Percentiles rank a stretch among this genome's conserved stretches.
Conservation (phyloP, 2,888 invertebrate genomes). For the Slavum lentiscoides region DNA sequence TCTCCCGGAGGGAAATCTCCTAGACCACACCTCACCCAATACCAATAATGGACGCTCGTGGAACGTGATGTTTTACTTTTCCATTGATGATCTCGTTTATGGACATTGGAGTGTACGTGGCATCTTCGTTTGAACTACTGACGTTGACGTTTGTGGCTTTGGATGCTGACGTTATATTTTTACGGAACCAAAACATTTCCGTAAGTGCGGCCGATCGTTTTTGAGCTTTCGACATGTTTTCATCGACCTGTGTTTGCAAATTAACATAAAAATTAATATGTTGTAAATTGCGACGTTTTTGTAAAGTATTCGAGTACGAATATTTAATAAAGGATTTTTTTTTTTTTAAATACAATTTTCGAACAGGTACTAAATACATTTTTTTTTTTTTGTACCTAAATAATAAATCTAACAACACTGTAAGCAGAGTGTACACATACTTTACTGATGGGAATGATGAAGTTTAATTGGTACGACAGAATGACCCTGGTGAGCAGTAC, state of each 20-base stretch:
- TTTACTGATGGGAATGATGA: constrained; percentile 96
- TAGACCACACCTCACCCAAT: too few species aligned
- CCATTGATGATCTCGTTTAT: constrained; percentile 97
- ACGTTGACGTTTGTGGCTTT: constrained; percentile 56
- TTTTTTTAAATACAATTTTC: too few species aligned
- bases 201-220: constrained; percentile 81
- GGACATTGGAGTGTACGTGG: constrained; percentile 69
- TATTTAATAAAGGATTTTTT: too few species aligned
- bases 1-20: too few species aligned
- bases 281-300: too few species aligned
- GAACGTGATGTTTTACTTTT: constrained; percentile 65
- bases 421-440: constrained; percentile 60
- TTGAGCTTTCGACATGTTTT: constrained; percentile 96
- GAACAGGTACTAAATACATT: too few species aligned
- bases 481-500: constrained; percentile 95
- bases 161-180: constrained; percentile 69
- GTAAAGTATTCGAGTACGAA: too few species aligned
- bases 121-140: constrained; percentile 44
- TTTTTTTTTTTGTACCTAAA: too few species aligned
- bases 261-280: too few species aligned
- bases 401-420: too few species aligned
- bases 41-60: too few species aligned
- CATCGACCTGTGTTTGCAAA: constrained; percentile 70
- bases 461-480: constrained; percentile 91
- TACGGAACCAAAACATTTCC: constrained; percentile 94